phyloP scores from a whole-genome alignment of 2,113 vertebrate genomes.

The Polypterus senegalus region DNA sequence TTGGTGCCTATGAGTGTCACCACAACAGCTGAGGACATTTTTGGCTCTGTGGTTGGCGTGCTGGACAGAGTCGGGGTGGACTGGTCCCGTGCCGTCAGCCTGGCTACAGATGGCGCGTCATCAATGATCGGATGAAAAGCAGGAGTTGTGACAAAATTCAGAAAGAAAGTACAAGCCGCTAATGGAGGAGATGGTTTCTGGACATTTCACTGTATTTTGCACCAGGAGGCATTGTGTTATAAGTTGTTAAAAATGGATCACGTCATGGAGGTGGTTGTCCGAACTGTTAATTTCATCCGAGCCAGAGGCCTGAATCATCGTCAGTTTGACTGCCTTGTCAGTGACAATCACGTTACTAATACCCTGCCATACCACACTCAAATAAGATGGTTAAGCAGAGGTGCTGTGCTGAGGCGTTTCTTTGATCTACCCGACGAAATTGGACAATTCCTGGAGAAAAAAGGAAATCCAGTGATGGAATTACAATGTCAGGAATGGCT shows the following conservation, averaged over 20 bases:
- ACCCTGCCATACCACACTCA: slow-evolving; percentile 6
- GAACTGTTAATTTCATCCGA: slow-evolving; percentile 20
- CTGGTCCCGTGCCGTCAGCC: slow-evolving; percentile 16
- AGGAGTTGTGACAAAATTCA: background rate
- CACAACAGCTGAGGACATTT: slow-evolving; percentile 10
- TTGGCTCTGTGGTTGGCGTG: slow-evolving; percentile 7
- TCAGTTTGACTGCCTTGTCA: slow-evolving; percentile 20
- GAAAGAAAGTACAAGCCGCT: slow-evolving; percentile 13
- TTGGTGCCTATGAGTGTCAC: slow-evolving; percentile 14
- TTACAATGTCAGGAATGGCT: too few relatives aligned
- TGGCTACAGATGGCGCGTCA: slow-evolving; percentile 16
- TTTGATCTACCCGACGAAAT: slow-evolving; percentile 9
- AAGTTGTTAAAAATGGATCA: slow-evolving; percentile 21
- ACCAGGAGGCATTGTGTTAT: slow-evolving; percentile 20
- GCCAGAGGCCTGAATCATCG: slow-evolving; percentile 17
- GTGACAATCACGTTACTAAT: slow-evolving; percentile 1
- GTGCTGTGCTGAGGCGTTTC: slow-evolving; percentile 12
- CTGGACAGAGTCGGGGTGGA: slow-evolving; percentile 16
- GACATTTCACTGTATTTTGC: slow-evolving; percentile 24
- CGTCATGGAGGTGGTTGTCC: slow-evolving; percentile 17
- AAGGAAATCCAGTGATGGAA: slow-evolving; percentile 6
- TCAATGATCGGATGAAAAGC: slow-evolving; percentile 14
- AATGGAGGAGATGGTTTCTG: slow-evolving; percentile 13
- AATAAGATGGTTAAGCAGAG: slow-evolving; percentile 18
- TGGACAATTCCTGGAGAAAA: background rate